Percentiles rank a stretch among this genome's conserved stretches.
phyloP scores from a whole-genome alignment of 2,113 vertebrate species.

The Ia io region DNA sequence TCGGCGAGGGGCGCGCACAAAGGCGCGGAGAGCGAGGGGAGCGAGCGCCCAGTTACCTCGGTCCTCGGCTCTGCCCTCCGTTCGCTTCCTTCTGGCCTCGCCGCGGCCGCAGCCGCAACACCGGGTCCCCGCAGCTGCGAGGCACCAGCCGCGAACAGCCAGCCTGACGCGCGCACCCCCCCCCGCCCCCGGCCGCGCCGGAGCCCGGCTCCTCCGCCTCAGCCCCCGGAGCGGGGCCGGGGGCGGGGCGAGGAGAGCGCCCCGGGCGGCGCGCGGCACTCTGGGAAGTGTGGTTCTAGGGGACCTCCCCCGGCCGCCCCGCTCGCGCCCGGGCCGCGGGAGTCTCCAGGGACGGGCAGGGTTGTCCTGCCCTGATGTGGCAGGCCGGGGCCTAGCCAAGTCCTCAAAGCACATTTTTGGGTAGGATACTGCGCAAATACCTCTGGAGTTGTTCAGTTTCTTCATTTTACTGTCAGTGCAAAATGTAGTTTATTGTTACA shows the following conservation, averaged over 20 bases:
- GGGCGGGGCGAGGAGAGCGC: neutral
- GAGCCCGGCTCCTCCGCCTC: neutral
- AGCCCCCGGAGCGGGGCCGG: accelerated
- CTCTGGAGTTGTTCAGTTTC: neutral
- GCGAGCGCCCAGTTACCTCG: slow-evolving; percentile 24
- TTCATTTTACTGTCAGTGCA: neutral
- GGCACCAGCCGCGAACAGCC: neutral
- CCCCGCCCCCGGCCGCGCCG: too few relatives aligned
- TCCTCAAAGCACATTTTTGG: too few relatives aligned
- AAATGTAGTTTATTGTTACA: neutral
- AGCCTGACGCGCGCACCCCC: neutral
- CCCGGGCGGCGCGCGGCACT: neutral
- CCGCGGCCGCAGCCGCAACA: neutral
- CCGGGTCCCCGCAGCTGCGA: neutral
- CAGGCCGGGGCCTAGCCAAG: accelerated
- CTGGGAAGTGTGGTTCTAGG: slow-evolving; percentile 63
- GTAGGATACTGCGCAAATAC: too few relatives aligned
- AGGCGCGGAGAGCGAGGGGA: neutral
- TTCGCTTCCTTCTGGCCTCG: neutral
- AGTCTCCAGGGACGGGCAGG: accelerated
- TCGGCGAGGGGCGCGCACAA: neutral
- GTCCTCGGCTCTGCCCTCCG: neutral
- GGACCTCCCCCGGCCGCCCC: accelerated
- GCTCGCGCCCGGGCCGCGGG: accelerated
- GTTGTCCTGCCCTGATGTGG: accelerated